Conservation (phyloP, 1,140 invertebrate genomes). For the Eupeodes corollae region DNA sequence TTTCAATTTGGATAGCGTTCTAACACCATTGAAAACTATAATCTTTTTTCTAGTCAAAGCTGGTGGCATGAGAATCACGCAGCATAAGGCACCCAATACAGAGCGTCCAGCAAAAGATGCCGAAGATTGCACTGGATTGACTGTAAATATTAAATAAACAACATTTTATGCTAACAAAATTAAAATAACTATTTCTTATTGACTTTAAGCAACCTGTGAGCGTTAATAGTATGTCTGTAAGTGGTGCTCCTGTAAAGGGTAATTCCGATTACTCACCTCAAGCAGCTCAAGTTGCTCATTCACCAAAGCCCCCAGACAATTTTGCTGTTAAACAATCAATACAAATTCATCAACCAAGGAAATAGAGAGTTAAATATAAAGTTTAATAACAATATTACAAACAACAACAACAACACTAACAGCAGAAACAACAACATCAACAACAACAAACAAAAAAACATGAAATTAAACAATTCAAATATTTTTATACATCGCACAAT, state of each 20-base stretch:
- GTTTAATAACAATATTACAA: no score
- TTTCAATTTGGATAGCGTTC: no score
- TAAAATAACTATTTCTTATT: constrained; percentile 16
- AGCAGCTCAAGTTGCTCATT: constrained; percentile 66
- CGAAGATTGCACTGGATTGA: constrained; percentile 36
- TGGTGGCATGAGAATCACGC: constrained; percentile 82
- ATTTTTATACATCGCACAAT: no score
- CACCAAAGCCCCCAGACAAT: constrained; percentile 55
- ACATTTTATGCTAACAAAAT: constrained; percentile 12
- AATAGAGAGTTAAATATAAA: constrained; percentile 36
- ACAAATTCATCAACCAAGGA: constrained; percentile 68
- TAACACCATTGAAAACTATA: no score
- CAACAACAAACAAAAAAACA: no score
- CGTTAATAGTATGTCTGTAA: constrained; percentile 61
- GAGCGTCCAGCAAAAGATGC: constrained; percentile 49
- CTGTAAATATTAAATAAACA: constrained; percentile 14
- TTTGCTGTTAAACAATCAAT: constrained; percentile 44
- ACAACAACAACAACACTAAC: no score
- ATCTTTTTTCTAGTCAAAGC: constrained; percentile 62
- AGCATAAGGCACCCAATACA: constrained; percentile 61
- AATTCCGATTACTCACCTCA: constrained; percentile 80
- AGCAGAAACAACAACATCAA: no score
- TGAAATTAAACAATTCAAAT: no score
- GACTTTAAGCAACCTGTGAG: constrained; percentile 37
- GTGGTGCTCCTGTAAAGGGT: constrained; percentile 66